phyloP scores from a whole-genome alignment of 2,888 invertebrate species.

The Ptychoptera contaminata region DNA sequence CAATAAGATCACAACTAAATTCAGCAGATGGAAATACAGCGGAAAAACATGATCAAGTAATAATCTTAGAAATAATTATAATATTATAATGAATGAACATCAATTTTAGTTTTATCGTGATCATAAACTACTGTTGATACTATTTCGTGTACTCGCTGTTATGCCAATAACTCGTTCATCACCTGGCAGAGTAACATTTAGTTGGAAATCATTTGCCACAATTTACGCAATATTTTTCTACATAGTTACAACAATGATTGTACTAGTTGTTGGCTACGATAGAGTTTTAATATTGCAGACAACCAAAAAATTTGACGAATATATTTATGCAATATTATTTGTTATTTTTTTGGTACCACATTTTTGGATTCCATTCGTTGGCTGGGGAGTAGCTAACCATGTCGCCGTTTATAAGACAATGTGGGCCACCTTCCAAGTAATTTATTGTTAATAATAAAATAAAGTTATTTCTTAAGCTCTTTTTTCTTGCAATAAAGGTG shows the following conservation, averaged over 20 bases:
- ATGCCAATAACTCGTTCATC: conserved; percentile 45
- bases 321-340: conserved; percentile 51
- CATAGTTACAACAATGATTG: conserved; percentile 38
- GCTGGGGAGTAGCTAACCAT: conserved; percentile 52
- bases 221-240: conserved; percentile 49
- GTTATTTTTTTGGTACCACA: conserved; percentile 19
- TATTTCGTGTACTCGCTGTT: conserved; percentile 46
- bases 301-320: conserved; percentile 48
- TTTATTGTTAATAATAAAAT: background rate
- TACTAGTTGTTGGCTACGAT: conserved; percentile 44
- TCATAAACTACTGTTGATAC: conserved; percentile 43
- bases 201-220: conserved; percentile 45
- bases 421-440: conserved; percentile 51
- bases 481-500: conserved; percentile 24
- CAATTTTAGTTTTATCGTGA: conserved; percentile 40
- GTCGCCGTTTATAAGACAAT: conserved; percentile 53
- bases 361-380: conserved; percentile 37
- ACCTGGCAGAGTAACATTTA: conserved; percentile 43
- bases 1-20: conserved; percentile 34
- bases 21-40: conserved; percentile 41
- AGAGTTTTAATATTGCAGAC: conserved; percentile 42
- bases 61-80: background rate
- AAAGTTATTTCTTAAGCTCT: background rate
- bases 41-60: conserved; percentile 37
- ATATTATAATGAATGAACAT: background rate